Evolutionary conservation across 2,888 invertebrate species (phyloP).

Genomic region (Diabrotica balteata): DNA sequence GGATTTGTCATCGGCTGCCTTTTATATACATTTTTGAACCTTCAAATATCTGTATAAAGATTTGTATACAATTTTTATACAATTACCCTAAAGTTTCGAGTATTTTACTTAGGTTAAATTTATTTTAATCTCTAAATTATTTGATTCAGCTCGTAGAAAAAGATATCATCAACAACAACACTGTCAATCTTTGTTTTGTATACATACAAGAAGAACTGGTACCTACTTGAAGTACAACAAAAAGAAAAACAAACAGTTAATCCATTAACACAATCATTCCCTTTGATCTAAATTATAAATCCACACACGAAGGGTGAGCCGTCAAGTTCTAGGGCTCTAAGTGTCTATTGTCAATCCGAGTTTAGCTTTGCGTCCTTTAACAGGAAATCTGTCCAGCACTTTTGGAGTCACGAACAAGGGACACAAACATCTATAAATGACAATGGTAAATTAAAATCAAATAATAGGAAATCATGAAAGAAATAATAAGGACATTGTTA

Average conservation of each 20-base stretch:
- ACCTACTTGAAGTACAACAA: conserved; percentile 25
- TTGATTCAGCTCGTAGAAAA: neutral
- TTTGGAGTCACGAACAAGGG: conserved; percentile 17
- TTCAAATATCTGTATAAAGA: too few species aligned
- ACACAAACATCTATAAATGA: too few species aligned
- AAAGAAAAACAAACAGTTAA: conserved; percentile 36
- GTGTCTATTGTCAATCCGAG: conserved; percentile 22
- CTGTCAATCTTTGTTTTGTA: neutral
- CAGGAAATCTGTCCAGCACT: conserved; percentile 22
- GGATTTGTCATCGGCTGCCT: too few species aligned
- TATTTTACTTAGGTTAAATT: too few species aligned
- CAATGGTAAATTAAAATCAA: too few species aligned
- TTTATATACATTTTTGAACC: too few species aligned
- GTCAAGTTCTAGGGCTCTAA: conserved; percentile 20
- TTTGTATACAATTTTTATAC: too few species aligned
- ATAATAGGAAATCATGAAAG: too few species aligned
- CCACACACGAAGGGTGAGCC: conserved; percentile 12
- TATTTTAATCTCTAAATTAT: too few species aligned
- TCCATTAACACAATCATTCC: conserved; percentile 36
- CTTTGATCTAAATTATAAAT: conserved; percentile 30
- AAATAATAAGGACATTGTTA: too few species aligned
- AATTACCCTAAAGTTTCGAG: too few species aligned
- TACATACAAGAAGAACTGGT: neutral
- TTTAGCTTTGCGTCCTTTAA: conserved; percentile 21
- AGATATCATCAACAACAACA: neutral